These are phyloP conservation scores for Oreochromis tanganicae DNA, from an alignment of 2,113 vertebrate genomes.

Conservation along the genomic window DNA sequence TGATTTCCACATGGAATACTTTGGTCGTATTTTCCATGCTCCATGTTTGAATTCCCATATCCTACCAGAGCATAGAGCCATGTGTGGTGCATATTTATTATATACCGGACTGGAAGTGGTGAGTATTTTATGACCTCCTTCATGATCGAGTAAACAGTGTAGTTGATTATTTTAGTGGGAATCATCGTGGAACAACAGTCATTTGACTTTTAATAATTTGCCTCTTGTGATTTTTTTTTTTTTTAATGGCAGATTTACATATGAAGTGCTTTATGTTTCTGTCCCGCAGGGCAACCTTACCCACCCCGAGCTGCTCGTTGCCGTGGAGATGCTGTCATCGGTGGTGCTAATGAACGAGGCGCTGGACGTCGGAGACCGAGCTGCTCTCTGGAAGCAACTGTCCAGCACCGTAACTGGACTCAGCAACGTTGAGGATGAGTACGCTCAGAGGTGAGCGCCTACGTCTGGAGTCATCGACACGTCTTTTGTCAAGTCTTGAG, in stretches of 20 bases:
- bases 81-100: rapidly evolving
- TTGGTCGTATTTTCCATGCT: neutral
- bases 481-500: neutral
- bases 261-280: neutral
- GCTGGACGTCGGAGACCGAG: slow-evolving; percentile 82
- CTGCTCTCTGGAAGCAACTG: slow-evolving; percentile 86
- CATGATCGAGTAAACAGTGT: neutral
- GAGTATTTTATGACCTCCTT: neutral
- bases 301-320: slow-evolving; percentile 89
- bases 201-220: neutral
- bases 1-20: neutral
- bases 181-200: neutral
- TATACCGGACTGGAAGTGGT: too few relatives aligned
- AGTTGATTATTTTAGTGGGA: neutral
- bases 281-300: slow-evolving; percentile 80
- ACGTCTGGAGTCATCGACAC: neutral
- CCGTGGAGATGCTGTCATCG: slow-evolving; percentile 95
- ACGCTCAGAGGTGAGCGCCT: slow-evolving; percentile 81
- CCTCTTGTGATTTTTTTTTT: neutral
- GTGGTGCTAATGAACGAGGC: slow-evolving; percentile 95
- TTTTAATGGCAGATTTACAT: neutral
- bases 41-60: neutral
- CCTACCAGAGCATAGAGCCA: neutral
- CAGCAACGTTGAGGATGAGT: slow-evolving; percentile 91
- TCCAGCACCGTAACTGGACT: slow-evolving; percentile 88